Percentiles rank a stretch among this genome's conserved stretches.
These are phyloP conservation scores for Arizona elegans DNA, from an alignment of 2,113 vertebrate species.

Conservation along the genomic window DNA sequence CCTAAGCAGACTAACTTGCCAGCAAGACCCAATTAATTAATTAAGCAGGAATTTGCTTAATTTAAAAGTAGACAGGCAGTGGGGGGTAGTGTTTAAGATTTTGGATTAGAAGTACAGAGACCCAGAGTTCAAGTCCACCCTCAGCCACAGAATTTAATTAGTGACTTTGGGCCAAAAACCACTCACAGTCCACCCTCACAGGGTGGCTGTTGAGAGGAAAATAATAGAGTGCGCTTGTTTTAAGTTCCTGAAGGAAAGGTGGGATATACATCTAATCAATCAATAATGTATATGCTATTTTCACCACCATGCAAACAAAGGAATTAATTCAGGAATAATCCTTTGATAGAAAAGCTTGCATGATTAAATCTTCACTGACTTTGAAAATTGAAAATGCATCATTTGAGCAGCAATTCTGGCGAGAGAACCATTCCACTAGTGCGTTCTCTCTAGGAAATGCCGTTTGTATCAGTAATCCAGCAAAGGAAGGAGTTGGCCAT, in stretches of 20 bases:
- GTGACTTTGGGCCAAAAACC: not conserved
- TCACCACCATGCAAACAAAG: not conserved
- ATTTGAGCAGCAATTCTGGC: not conserved
- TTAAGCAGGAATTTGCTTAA: not conserved
- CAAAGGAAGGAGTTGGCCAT: not conserved
- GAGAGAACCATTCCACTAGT: not conserved
- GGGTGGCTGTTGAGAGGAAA: not conserved
- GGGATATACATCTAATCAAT: not conserved
- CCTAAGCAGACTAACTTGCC: not conserved
- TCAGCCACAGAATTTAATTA: not conserved
- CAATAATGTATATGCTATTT: not conserved
- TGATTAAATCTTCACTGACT: not conserved
- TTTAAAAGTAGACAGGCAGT: not conserved
- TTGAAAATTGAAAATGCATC: rapidly evolving
- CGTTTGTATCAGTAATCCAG: not conserved
- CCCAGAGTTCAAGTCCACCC: not conserved
- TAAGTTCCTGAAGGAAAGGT: not conserved
- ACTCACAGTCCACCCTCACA: not conserved
- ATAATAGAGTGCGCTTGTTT: not conserved
- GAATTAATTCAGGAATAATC: not conserved
- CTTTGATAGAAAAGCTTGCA: not conserved
- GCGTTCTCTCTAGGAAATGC: not conserved
- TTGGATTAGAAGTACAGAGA: not conserved
- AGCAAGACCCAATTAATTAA: not conserved
- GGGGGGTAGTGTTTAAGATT: not conserved